Base-by-base conservation (phyloP, 2,888 invertebrate genomes). In the Lasioglossum malachurum region DNA sequence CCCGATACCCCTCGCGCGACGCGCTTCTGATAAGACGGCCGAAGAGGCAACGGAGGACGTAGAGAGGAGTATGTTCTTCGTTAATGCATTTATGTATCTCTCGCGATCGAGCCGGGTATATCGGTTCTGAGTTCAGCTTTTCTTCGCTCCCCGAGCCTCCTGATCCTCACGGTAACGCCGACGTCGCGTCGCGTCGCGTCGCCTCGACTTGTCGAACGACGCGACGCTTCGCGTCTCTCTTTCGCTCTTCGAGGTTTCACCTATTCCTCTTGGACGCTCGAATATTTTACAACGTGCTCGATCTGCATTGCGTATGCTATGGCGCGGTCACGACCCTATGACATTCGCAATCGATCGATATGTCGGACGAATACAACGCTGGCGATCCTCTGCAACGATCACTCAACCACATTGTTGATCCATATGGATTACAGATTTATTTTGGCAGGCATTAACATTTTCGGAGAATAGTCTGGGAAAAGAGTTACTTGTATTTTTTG, bases 21-120 rank as follows among this genome's bases (percentile, higher is more conserved):
- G 31, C 19, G 83, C 44, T 41, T 72, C 78, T 31, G 80, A 67
- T 35, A 81, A 82, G 64, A 72, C 67, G 35, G 23, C 16, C 3
- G 41, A 19, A 35, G 38, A 72, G 44, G 16, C 44, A 74, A 73
- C 75, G 71, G 86, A 82, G 67, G 84, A 64, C 74, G 83, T 38
- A 60, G 57, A 49, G 78, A 78, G 75, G 84, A 84, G 71, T 79
- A n/a, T 53, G 78, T 35, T 67, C 31, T 83, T 91, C 88, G 88
- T 88, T 90, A 92, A 94, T 94, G 93, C 91, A 94, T 94, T 94
- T 94, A 94, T 94, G 94, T 94, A 94, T 94, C 93, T 83, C 85
- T 53, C 75, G 72, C 80, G 88, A 92, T 92, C 92, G 83, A 57
- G 64, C 85, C 85, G 83, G 75, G n/a, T 53, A 53, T 83, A 77